Base-by-base conservation (phyloP, 2,888 invertebrate species). In the Drosophila neoperkinsi region DNA sequence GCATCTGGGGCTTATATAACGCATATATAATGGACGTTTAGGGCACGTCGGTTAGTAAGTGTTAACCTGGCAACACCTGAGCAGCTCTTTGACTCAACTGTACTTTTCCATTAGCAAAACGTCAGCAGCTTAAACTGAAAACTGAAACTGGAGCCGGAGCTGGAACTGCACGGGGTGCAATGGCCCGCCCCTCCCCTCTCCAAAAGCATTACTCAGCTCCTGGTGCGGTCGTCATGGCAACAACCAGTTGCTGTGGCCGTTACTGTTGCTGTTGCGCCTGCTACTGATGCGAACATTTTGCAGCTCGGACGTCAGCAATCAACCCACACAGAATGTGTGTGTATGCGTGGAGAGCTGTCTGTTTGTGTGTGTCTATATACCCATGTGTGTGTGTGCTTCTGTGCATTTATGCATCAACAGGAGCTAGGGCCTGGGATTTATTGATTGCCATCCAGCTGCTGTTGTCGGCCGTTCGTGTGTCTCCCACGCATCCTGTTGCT, bases 371-470 rank as follows among this genome's bases (percentile, higher is more conserved):
- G 11, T 21, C 1, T 41, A 21, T 7, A 7, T 21, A 3, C 25
- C 1, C 25, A 38, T 30, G 34, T 43, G 16, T 36, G 16, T 36
- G 28, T 36, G 25, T 56, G 55, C 56, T 36, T 66, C 60, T 61
- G 50, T 64, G 66, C 88, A 85, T 84, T 88, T 85, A 88, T 84
- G 87, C 88, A 84, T 86, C 81, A 88, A 82, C 88, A 88, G 85
- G 84, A 84, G 76, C 84, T 61, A 52, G 78, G 89, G 76, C 89
- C 86, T 86, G 89, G 89, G 86, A 89, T 86, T 86, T 86, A 89
- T 86, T 86, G 86, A 86, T 86, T 86, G 77, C 81, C 72, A 75
- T 28, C 11, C 36, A 36, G 36, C 36, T 38, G 38, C 41, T 30
- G 77, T 64, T 68, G 77, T 65, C 57, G 72, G 68, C 65, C 50